Base-by-base conservation (phyloP, 1,140 invertebrate species). In the Zaprionus ghesquierei region DNA sequence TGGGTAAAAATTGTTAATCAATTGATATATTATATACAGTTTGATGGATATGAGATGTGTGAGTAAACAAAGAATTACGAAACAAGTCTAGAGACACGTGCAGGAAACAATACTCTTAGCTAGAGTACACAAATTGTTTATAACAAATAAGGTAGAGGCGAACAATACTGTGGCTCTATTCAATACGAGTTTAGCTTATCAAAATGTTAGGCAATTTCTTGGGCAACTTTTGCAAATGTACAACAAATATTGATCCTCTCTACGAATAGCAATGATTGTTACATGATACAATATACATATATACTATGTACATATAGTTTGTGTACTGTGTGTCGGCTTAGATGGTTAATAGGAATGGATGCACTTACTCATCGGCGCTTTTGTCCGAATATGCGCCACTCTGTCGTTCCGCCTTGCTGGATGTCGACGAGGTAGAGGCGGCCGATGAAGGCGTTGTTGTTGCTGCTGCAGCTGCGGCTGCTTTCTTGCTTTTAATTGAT, bases 291-390 rank as follows among this genome's bases (percentile, higher is more conserved):
- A 20, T 44, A 18, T 35, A 25, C 8, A 46, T 5, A 20, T 12
- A 12, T 44, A 20, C 1, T 38, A 35, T 61, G n/a, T n/a, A n/a
- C n/a, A n/a, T n/a, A 31, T 44, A 50, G 10, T 50, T 23, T 58
- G 54, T 59, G 62, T 41, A 31, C 44, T 58, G 41, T 58, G n/a
- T n/a, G n/a, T n/a, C n/a, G n/a, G n/a, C n/a, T n/a, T n/a, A n/a
- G 69, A 59, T 31, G 51, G 27, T 59, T 53, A 25, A 50, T 38
- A 9, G 12, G 38, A 41, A 2, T 66, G 59, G 27, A 56, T 53
- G 29, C 49, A 89, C 89, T 90, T 87, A 91, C 89, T 91, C 89
- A 76, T 91, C 89, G 50, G 79, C 89, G 69, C 89, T 91, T 69
- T 91, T 91, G 66, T 91, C 89, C 31, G 89, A 91, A 66, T 69